Conservation (phyloP, 2,888 invertebrate species). For the Agrochola litura region DNA sequence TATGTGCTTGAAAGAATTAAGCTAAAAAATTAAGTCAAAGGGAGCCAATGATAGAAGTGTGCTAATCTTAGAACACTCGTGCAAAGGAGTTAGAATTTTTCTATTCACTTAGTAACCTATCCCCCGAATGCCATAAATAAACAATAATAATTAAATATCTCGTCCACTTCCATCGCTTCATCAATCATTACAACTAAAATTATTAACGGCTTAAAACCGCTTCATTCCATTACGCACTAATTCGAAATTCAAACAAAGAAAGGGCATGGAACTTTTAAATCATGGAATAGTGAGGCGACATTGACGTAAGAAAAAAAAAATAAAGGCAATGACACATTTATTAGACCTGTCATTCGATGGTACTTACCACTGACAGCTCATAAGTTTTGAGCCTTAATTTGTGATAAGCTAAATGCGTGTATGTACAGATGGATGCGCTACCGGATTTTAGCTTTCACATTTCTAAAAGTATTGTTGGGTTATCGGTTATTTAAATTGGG, state of each 20-base stretch:
- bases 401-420: constrained; percentile 87
- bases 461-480: constrained; percentile 68
- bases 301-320: constrained; percentile 81
- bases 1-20: constrained; percentile 12
- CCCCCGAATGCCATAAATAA: constrained; percentile 27
- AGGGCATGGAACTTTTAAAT: constrained; percentile 89
- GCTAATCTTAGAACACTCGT: not conserved
- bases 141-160: constrained; percentile 49
- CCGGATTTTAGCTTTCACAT: constrained; percentile 85
- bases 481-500: constrained; percentile 66
- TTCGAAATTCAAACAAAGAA: constrained; percentile 86
- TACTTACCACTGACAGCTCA: constrained; percentile 86
- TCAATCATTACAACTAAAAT: constrained; percentile 64
- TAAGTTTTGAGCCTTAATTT: constrained; percentile 87
- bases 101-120: not conserved
- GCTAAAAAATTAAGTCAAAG: constrained; percentile 8
- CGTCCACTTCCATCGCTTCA: constrained; percentile 65
- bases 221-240: constrained; percentile 74
- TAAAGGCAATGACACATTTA: constrained; percentile 88
- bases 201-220: constrained; percentile 53
- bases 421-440: constrained; percentile 80
- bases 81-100: not conserved
- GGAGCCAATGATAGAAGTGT: not conserved
- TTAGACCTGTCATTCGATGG: constrained; percentile 84
- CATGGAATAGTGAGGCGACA: constrained; percentile 86